Percentiles rank a stretch among this genome's conserved stretches.
Evolutionary conservation across 2,888 invertebrate species (phyloP).

Genomic region (Drosophila mulleri): DNA sequence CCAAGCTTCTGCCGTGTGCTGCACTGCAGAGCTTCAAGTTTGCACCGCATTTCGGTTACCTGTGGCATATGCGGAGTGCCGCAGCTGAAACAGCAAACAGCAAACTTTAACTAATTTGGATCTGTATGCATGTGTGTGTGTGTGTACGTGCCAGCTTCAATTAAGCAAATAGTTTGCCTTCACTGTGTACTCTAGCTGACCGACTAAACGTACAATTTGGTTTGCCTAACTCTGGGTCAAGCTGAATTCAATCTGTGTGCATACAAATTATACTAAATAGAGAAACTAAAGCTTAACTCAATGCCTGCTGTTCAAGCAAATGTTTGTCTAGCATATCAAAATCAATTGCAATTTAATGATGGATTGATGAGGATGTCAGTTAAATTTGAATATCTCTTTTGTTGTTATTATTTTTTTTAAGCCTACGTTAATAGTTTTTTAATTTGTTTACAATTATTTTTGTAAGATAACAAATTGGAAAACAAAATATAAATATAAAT

Average conservation of each 20-base stretch:
- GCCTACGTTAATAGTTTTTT: too few species aligned
- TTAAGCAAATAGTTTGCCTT: conserved; percentile 1
- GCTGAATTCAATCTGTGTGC: neutral
- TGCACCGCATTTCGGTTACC: neutral
- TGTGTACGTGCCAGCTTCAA: neutral
- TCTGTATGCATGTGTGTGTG: neutral
- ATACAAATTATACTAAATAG: neutral
- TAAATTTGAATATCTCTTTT: too few species aligned
- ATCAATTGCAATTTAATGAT: too few species aligned
- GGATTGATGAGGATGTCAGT: too few species aligned
- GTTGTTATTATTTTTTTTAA: too few species aligned
- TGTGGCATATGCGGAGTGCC: conserved; percentile 30
- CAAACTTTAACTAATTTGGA: conserved; percentile 3
- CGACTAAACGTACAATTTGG: neutral
- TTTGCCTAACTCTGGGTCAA: neutral
- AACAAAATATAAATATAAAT: too few species aligned
- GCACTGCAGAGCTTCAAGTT: neutral
- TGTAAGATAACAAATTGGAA: too few species aligned
- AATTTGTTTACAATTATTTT: too few species aligned
- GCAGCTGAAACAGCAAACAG: conserved; percentile 1
- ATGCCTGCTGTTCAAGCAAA: neutral
- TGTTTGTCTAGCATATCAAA: too few species aligned
- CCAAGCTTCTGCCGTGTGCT: neutral
- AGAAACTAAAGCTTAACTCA: neutral
- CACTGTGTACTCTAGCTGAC: neutral